phyloP scores from a whole-genome alignment of 2,888 invertebrate species.

The Epsilonema sp. region DNA sequence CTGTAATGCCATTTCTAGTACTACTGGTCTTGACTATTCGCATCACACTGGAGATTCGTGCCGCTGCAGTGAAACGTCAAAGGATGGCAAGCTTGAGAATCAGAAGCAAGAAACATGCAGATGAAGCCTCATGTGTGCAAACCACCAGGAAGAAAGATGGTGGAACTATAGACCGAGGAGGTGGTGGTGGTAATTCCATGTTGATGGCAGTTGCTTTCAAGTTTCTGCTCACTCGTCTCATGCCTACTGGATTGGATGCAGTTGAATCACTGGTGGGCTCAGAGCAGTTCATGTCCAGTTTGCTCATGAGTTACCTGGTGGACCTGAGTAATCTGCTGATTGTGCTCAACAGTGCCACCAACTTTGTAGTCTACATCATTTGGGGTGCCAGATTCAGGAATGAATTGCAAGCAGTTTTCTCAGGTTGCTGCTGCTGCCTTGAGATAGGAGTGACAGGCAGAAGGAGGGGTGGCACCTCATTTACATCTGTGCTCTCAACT shows the following conservation, averaged over 20 bases:
- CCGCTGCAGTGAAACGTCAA: not conserved
- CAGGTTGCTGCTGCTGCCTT: not conserved
- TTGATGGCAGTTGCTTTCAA: not conserved
- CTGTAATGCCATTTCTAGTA: not conserved
- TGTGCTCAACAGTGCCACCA: not conserved
- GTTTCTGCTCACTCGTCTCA: not conserved
- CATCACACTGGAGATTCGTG: not conserved
- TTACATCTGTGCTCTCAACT: too few relatives aligned
- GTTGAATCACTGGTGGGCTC: not conserved
- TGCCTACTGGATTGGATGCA: not conserved
- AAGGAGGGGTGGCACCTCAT: too few relatives aligned
- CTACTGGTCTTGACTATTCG: not conserved
- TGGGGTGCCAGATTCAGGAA: not conserved
- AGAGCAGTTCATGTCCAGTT: not conserved
- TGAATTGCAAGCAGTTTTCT: not conserved
- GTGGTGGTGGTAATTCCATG: too few relatives aligned
- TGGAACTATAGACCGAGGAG: too few relatives aligned
- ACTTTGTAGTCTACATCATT: not conserved
- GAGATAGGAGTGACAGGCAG: too few relatives aligned
- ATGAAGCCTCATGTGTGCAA: not conserved
- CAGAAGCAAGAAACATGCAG: not conserved
- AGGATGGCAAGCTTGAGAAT: not conserved
- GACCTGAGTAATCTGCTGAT: not conserved
- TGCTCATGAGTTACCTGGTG: not conserved
- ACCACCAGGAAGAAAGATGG: too few relatives aligned